Conservation (phyloP, 2,888 invertebrate species). For the Lasioglossum pauxillum region DNA sequence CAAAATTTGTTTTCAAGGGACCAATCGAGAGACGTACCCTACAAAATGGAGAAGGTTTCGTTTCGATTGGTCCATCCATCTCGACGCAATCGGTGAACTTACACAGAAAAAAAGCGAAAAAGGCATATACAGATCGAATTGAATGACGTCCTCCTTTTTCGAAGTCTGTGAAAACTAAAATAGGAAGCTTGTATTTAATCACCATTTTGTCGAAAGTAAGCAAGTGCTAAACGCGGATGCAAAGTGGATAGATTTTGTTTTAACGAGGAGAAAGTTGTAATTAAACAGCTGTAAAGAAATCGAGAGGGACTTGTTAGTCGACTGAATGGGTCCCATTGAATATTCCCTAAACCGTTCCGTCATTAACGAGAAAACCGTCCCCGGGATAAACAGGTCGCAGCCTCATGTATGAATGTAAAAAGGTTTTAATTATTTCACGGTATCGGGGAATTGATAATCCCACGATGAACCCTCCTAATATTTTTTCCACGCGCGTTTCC, state of each 20-base stretch:
- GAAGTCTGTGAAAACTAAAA: too few relatives aligned
- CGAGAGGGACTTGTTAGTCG: not conserved
- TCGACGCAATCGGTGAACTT: too few relatives aligned
- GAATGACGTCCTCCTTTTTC: too few relatives aligned
- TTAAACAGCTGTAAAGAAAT: not conserved
- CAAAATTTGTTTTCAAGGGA: too few relatives aligned
- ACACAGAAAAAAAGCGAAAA: too few relatives aligned
- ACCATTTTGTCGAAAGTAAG: too few relatives aligned
- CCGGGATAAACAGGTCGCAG: slow-evolving; percentile 19
- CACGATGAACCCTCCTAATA: slow-evolving; percentile 51
- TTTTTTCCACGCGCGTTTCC: slow-evolving; percentile 38
- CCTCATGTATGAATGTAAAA: not conserved
- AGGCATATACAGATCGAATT: too few relatives aligned
- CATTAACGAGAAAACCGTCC: not conserved
- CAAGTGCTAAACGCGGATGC: too few relatives aligned
- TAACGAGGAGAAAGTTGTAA: not conserved
- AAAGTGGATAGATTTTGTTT: not conserved
- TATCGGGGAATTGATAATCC: slow-evolving; percentile 55
- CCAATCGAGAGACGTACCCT: too few relatives aligned
- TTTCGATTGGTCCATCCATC: too few relatives aligned
- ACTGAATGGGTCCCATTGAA: not conserved
- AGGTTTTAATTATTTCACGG: slow-evolving; percentile 45
- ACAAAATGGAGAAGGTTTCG: too few relatives aligned
- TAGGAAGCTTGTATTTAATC: too few relatives aligned
- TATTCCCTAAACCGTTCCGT: not conserved